A percentile compares a stretch with the other conserved stretches of the same genome.
phyloP scores from a whole-genome alignment of 2,113 vertebrate genomes.

The Bagarius yarrelli region DNA sequence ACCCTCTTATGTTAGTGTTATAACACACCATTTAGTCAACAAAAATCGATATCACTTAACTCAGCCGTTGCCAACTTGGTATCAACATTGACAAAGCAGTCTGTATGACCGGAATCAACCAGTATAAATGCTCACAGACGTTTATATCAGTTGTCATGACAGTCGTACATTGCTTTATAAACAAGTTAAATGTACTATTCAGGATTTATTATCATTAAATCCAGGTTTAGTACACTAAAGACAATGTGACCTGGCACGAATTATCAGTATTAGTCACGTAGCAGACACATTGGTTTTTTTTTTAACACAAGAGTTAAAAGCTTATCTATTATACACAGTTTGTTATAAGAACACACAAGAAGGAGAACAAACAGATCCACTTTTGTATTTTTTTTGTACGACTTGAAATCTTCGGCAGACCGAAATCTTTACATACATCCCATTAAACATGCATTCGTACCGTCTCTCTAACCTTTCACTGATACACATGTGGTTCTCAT shows the following conservation, averaged over 20 bases:
- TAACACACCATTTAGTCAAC: not conserved
- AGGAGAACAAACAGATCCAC: conserved; percentile 3
- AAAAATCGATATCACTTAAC: not conserved
- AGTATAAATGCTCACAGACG: not conserved
- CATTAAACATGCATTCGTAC: conserved; percentile 18
- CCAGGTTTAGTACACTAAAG: not conserved
- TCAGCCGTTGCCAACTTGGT: not conserved
- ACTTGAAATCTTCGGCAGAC: not conserved
- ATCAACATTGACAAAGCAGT: not conserved
- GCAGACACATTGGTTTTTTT: not conserved
- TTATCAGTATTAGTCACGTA: not conserved
- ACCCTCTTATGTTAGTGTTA: not conserved
- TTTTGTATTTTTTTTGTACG: no score
- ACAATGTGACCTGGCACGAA: not conserved
- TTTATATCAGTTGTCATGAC: not conserved
- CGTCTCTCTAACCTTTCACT: not conserved
- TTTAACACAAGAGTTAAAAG: not conserved
- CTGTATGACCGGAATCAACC: not conserved
- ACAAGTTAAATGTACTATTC: not conserved
- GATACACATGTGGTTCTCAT: conserved; percentile 47
- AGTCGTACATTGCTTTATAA: not conserved
- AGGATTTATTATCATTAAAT: not conserved
- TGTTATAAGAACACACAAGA: not conserved
- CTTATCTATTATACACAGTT: conserved; percentile 7
- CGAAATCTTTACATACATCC: not conserved